Conservation (phyloP, 2,113 vertebrate genomes). For the Pterocles orientalis region DNA sequence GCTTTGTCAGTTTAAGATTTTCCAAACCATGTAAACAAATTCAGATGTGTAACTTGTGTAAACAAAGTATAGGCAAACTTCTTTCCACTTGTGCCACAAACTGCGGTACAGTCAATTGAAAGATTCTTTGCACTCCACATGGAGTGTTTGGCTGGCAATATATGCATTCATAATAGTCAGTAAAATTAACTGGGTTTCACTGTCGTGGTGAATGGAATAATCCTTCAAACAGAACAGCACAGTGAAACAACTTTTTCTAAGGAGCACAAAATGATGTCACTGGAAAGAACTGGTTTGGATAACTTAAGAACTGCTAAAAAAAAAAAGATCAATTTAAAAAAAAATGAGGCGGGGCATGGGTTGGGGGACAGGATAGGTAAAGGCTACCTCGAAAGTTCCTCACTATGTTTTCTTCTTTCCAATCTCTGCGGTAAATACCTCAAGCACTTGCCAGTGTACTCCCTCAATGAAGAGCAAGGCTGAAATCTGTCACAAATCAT, state of each 20-base stretch:
- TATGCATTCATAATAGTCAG: not conserved
- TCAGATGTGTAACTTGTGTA: constrained; percentile 1
- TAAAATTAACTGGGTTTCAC: constrained; percentile 25
- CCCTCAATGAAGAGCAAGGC: constrained; percentile 66
- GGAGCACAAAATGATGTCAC: not conserved
- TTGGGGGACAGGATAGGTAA: not conserved
- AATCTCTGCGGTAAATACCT: constrained; percentile 64
- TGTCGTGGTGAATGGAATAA: not conserved
- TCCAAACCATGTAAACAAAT: not conserved
- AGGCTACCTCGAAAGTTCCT: not conserved
- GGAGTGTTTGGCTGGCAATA: not conserved
- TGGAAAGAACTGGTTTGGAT: not conserved
- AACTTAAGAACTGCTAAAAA: not conserved
- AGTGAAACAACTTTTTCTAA: not conserved
- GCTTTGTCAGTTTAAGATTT: constrained; percentile 47
- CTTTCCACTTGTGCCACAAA: constrained; percentile 14
- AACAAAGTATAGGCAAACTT: constrained; percentile 28
- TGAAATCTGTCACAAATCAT: constrained; percentile 79
- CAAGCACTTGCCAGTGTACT: constrained; percentile 60
- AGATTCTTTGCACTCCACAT: not conserved
- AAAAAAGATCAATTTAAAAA: not conserved
- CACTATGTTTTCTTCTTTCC: not conserved
- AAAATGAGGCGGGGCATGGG: not conserved
- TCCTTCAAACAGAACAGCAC: not conserved
- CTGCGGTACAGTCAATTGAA: not conserved